These are phyloP conservation scores for Microtus montanus DNA, from an alignment of 2,113 vertebrate genomes.

Conservation along the genomic window DNA sequence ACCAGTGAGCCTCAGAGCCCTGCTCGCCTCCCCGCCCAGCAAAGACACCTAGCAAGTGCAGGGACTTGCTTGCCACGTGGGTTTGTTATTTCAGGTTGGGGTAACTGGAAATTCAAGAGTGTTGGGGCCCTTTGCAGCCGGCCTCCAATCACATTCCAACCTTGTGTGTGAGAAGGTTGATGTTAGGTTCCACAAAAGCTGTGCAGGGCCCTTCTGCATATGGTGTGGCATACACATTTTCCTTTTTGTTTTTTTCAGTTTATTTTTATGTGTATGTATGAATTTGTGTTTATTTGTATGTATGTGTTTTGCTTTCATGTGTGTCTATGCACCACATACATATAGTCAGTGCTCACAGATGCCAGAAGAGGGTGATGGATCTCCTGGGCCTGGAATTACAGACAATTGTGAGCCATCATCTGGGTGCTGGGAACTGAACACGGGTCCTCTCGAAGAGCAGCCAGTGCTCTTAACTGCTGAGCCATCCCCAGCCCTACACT, in stretches of 20 bases:
- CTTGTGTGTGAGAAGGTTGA: background rate
- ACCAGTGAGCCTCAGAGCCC: background rate
- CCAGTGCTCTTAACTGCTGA: background rate
- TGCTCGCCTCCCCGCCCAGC: background rate
- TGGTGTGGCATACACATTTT: background rate
- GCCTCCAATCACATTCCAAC: background rate
- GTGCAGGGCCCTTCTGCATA: background rate
- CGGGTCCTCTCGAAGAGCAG: background rate
- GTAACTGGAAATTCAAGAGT: background rate
- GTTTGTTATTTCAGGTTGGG: background rate
- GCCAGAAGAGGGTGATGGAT: background rate
- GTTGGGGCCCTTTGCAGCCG: background rate
- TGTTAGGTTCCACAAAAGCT: background rate
- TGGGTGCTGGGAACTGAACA: background rate
- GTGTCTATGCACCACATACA: background rate
- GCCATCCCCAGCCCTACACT: background rate
- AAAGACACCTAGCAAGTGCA: background rate
- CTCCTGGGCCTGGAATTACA: background rate
- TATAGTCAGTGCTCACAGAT: background rate
- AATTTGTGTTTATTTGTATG: too few relatives aligned
- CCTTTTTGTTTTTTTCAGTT: background rate
- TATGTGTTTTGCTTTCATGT: background rate
- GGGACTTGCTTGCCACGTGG: background rate
- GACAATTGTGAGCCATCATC: background rate
- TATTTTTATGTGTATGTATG: background rate